Base-by-base conservation (phyloP, 2,888 invertebrate species). In the Tipula confusa region DNA sequence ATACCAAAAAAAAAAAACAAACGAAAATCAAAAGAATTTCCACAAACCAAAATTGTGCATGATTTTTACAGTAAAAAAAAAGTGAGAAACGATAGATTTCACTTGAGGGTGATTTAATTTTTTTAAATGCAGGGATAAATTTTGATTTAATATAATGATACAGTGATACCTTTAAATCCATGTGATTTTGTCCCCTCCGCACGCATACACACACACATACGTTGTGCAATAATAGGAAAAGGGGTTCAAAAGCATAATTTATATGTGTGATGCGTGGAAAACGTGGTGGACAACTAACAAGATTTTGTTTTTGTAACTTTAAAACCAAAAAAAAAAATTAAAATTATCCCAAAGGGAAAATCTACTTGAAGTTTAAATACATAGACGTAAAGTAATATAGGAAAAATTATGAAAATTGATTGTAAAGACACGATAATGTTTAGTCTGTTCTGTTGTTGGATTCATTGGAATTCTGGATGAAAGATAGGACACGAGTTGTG, bases 131-230 rank as follows among this genome's bases (percentile, higher is more conserved):
- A 64, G 64, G 64, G 64, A 64, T 64, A 64, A 64, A 24, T 64
- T 64, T 64, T 64, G 64, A 64, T 64, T 64, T 64, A 64, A 64
- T 64, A 64, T 64, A 64, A 64, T 64, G 64, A 64, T 64, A 64
- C 64, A 64, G 64, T 64, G 64, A 64, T 64, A 64, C 64, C 64
- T 64, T 64, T 64, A 64, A 64, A 64, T 64, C 64, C 64, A 64
- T 64, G 64, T 64, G 64, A 64, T 64, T 64, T 64, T 64, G 64
- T 64, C 18, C 18, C 24, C 1, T 24, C 4, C 64, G 3, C 64
- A 24, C 24, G 24, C 64, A 64, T 24, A 64, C 64, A 24, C 64
- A 64, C 7, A 9, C 43, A 43, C 15, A 43, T 3, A 33, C 33
- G n/a, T n/a, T 1, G 33, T 9, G 15, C 24, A 24, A 24, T 64